Percentiles rank a stretch among this genome's conserved stretches.
phyloP scores from a whole-genome alignment of 2,888 invertebrate genomes.

The Phortica magna region DNA sequence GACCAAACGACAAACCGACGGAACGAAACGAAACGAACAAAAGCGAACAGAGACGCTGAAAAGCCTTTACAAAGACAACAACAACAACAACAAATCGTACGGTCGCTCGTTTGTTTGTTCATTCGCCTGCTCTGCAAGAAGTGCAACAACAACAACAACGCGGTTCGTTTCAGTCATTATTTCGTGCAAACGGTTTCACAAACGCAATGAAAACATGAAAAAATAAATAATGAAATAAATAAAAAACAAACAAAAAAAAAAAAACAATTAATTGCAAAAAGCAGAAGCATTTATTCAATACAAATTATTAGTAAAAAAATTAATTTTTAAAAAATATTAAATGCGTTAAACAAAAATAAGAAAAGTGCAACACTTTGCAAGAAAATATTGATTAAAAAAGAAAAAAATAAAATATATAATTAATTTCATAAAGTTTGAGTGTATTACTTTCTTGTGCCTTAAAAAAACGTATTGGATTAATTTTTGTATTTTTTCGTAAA shows the following conservation, averaged over 20 bases:
- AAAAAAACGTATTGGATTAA: slow-evolving; percentile 21
- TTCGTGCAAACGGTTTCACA: slow-evolving; percentile 27
- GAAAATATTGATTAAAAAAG: not conserved
- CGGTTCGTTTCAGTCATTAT: slow-evolving; percentile 15
- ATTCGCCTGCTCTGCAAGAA: slow-evolving; percentile 24
- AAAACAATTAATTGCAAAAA: not conserved
- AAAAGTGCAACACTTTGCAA: no score
- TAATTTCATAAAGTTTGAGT: not conserved
- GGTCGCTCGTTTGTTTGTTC: slow-evolving; percentile 6
- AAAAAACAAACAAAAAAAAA: not conserved
- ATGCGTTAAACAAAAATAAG: slow-evolving; percentile 8
- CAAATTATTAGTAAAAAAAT: slow-evolving; percentile 15
- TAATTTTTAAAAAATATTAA: slow-evolving; percentile 24
- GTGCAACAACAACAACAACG: slow-evolving; percentile 12
- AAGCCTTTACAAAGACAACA: not conserved
- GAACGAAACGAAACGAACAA: slow-evolving; percentile 12
- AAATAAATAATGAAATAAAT: not conserved
- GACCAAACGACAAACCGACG: slow-evolving; percentile 39
- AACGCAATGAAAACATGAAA: slow-evolving; percentile 7
- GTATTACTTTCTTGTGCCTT: slow-evolving; percentile 29
- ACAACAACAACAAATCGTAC: not conserved
- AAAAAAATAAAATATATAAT: slow-evolving; percentile 12
- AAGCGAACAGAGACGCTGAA: slow-evolving; percentile 30
- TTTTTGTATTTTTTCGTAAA: slow-evolving; percentile 46
- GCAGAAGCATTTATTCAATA: not conserved